Base-by-base conservation (phyloP, 2,113 vertebrate species). In the Dipodomys merriami region DNA sequence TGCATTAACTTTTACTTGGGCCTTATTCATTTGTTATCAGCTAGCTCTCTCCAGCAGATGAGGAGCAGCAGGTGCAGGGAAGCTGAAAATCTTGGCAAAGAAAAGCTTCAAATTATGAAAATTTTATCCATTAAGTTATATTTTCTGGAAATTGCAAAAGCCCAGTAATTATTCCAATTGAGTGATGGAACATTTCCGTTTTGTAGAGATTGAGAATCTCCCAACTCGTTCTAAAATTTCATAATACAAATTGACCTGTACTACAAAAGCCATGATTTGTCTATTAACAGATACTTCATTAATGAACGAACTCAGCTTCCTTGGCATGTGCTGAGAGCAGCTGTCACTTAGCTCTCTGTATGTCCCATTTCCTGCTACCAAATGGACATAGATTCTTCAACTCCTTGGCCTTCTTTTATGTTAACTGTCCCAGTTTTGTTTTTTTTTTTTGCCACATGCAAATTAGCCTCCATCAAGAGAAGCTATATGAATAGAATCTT, bases 111-210 rank as follows among this genome's bases (percentile, higher is more conserved):
- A 88, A 88, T 86, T 76, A 84, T 86, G 86, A 83, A 86, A 83
- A 93, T 77, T 79, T 88, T 68, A 88, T 83, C 80, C 91, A 81
- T 71, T 88, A 91, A 86, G 86, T 76, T 83, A 76, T 44, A 86
- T 86, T 94, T 95, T 91, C 67, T 65, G n/a, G 68, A 96, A 93
- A 93, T 65, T 60, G 72, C 80, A 80, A 77, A 86, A 92, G 27
- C 72, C 87, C n/a, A 86, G 57, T 79, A 92, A 92, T 94, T 83
- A 90, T 72, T 92, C 68, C 86, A 96, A 89, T 94, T 72, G 93
- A 60, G 72, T 19, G 53, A 89, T 72, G 76, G 94, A 74, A 88
- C 74, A 73, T 18, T 90, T 83, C 81, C 10, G 18, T 77, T 95
- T 57, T 30, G n/a, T 35, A 44, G 82, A 86, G 76, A 60, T 22